Conservation (phyloP, 2,888 invertebrate genomes). For the Spilarctia lutea region DNA sequence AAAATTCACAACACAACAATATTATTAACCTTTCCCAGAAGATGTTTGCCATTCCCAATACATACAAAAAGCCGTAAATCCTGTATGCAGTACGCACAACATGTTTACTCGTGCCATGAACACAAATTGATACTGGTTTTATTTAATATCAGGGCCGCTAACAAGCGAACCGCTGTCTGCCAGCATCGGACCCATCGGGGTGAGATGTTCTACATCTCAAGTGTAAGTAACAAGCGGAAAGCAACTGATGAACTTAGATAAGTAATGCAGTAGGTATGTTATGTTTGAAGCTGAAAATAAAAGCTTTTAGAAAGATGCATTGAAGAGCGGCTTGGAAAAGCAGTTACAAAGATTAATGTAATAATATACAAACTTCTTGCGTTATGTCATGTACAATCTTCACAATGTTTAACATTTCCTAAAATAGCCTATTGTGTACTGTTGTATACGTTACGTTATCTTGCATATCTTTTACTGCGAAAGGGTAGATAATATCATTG, state of each 20-base stretch:
- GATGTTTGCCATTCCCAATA: slow-evolving; percentile 66
- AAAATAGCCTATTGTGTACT: slow-evolving; percentile 38
- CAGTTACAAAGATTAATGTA: slow-evolving; percentile 30
- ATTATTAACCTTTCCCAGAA: slow-evolving; percentile 70
- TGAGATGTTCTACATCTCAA: slow-evolving; percentile 59
- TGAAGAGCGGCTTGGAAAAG: slow-evolving; percentile 16
- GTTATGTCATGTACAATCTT: slow-evolving; percentile 23
- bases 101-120: slow-evolving; percentile 70
- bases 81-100: slow-evolving; percentile 64
- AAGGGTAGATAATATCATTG: slow-evolving; percentile 59
- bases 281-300: slow-evolving; percentile 31
- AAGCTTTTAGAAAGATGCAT: slow-evolving; percentile 24
- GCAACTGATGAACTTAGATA: slow-evolving; percentile 44
- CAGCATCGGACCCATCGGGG: slow-evolving; percentile 41
- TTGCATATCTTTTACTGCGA: slow-evolving; percentile 57
- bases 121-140: slow-evolving; percentile 75
- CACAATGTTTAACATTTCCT: slow-evolving; percentile 28
- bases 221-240: slow-evolving; percentile 63
- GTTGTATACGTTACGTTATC: slow-evolving; percentile 40
- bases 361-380: slow-evolving; percentile 21
- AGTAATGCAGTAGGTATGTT: slow-evolving; percentile 37
- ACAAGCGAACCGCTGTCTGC: slow-evolving; percentile 72
- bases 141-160: slow-evolving; percentile 61
- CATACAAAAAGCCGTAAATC: slow-evolving; percentile 65
- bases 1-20: slow-evolving; percentile 58